phyloP scores from a whole-genome alignment of 1,140 invertebrate species.

The Caenorhabditis briggsae region DNA sequence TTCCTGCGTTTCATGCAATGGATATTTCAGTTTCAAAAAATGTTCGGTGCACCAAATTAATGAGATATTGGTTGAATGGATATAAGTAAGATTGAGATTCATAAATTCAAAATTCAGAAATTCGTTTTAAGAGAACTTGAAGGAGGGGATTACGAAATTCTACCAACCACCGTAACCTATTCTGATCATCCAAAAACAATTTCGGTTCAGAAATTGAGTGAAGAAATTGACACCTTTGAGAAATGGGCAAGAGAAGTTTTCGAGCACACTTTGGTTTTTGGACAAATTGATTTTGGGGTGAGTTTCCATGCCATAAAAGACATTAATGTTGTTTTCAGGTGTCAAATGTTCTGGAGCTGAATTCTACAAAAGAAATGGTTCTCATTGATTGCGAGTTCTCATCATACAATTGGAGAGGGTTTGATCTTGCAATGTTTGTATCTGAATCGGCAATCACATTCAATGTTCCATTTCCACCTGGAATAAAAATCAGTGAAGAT shows the following conservation, averaged over 20 bases:
- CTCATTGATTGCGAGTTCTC: conserved; percentile 16
- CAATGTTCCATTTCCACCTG: background rate
- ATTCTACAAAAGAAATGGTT: background rate
- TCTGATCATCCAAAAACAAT: background rate
- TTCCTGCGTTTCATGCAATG: background rate
- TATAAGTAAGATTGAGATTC: background rate
- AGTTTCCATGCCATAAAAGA: background rate
- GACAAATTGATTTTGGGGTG: conserved; percentile 15
- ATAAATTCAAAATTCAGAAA: background rate
- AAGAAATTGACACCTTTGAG: conserved; percentile 3
- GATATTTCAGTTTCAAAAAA: background rate
- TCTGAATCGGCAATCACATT: background rate
- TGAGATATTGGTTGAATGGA: background rate
- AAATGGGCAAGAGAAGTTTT: background rate
- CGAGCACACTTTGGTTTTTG: conserved; percentile 7
- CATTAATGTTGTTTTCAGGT: background rate
- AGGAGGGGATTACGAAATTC: background rate
- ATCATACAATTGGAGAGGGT: conserved; percentile 41
- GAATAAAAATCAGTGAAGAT: background rate
- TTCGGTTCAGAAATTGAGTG: background rate
- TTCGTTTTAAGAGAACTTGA: background rate
- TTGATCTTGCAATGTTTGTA: conserved; percentile 37
- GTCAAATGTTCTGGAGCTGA: background rate
- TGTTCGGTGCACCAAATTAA: background rate
- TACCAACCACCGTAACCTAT: background rate